These are phyloP conservation scores for Malthinus seriepunctatus DNA, from an alignment of 2,888 invertebrate genomes.

Conservation along the genomic window DNA sequence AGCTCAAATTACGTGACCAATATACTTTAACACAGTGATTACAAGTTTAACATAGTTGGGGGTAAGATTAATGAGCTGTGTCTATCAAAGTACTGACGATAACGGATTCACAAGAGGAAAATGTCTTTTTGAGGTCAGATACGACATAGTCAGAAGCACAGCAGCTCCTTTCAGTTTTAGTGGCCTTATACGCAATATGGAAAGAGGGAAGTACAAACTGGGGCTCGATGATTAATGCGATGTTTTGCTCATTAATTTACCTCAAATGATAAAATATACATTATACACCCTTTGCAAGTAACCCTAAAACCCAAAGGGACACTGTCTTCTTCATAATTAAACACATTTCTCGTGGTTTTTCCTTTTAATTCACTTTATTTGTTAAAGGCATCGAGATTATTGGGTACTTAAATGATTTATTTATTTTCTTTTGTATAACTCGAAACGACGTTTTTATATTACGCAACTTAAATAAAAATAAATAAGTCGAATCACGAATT, in stretches of 20 bases:
- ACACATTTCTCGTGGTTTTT: constrained; percentile 2
- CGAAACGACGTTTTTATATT: too few species aligned
- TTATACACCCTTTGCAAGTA: constrained; percentile 18
- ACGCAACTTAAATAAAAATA: too few species aligned
- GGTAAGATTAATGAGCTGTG: constrained; percentile 27
- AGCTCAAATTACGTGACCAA: neutral
- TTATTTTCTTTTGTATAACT: too few species aligned
- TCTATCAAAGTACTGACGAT: constrained; percentile 23
- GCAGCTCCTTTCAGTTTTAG: constrained; percentile 23
- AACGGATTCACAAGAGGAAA: constrained; percentile 25
- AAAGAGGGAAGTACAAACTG: constrained; percentile 18
- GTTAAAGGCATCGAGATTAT: neutral
- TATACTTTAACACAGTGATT: constrained; percentile 20
- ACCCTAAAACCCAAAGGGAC: constrained; percentile 19
- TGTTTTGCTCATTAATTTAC: constrained; percentile 28
- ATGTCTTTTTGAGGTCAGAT: constrained; percentile 25
- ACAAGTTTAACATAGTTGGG: constrained; percentile 25
- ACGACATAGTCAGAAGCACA: constrained; percentile 18
- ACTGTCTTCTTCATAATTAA: constrained; percentile 17
- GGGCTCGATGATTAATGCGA: constrained; percentile 25
- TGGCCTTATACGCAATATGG: constrained; percentile 22
- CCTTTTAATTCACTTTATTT: neutral
- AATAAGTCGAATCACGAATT: too few species aligned
- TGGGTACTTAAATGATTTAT: neutral
- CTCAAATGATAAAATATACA: constrained; percentile 21